Evolutionary conservation across 35 echinoderm and acorn worm species (phyloP).

Genomic region (Patiria miniata): DNA sequence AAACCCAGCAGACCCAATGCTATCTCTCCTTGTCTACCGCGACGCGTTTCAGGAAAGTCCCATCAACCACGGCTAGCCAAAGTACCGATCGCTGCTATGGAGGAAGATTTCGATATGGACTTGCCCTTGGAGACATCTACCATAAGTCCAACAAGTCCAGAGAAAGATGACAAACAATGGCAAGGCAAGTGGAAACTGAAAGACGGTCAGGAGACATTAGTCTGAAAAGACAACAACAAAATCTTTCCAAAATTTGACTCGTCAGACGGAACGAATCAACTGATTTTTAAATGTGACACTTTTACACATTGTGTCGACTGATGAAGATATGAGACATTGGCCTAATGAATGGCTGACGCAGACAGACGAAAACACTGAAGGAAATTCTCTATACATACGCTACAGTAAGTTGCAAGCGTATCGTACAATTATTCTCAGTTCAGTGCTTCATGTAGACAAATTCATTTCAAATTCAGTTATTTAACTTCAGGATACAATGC

Average conservation of each 20-base stretch:
- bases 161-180: slow-evolving; percentile 15
- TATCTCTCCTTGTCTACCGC: not conserved
- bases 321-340: slow-evolving; percentile 8
- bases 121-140: slow-evolving; percentile 20
- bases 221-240: slow-evolving; percentile 9
- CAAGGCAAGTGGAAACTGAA: slow-evolving; percentile 40
- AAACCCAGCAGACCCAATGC: slow-evolving; percentile 3
- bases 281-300: slow-evolving; percentile 23
- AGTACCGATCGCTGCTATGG: slow-evolving; percentile 48
- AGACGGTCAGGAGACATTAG: slow-evolving; percentile 43
- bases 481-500: too few species aligned
- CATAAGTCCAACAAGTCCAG: slow-evolving; percentile 11
- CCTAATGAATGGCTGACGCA: not conserved
- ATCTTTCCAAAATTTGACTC: not conserved
- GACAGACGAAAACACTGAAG: not conserved
- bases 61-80: not conserved
- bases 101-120: slow-evolving; percentile 33
- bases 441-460: too few species aligned
- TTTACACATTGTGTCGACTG: slow-evolving; percentile 9
- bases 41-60: not conserved
- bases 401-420: too few species aligned
- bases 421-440: too few species aligned
- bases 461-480: too few species aligned
- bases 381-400: too few species aligned
- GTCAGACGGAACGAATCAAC: not conserved